Evolutionary conservation across 2,888 invertebrate genomes (phyloP), one percentile per base, ranked within the genome.

Genomic region (Prosapia bicincta): DNA sequence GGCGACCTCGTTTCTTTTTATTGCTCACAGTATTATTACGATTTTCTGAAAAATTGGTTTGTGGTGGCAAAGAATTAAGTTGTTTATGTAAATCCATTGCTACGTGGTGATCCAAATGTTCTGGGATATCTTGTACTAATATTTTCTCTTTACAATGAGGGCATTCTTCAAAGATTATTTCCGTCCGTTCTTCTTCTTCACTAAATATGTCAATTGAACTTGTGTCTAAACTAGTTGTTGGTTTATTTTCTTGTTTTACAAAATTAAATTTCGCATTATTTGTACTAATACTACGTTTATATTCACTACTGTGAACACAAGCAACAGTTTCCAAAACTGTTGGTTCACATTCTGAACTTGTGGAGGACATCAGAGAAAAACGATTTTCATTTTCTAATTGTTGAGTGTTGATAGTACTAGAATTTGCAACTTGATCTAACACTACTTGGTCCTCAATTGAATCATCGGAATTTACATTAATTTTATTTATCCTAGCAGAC

Each of bases 81-180:
- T 91, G 88, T 80, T 88, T 86, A 80, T 90, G 94, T 72, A 97
- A 84, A 82, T 91, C 91, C 82, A 91, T 89, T 5, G 97, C 97
- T 81, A 93, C 88, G 84, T 97, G 97, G 83, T 90, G 96, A 86
- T 97, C 97, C 81, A 88, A 85, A 85, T 97, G 97, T 82, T 94
- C 93, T 0, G 87, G 83, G 80, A 92, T 87, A 77, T 91, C 91
- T 78, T 88, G 87, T 3, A 88, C 80, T 13, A 87, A 83, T 72
- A 96, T 86, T 78, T 84, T 85, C 82, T 89, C 88, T 26, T 89
- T 87, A 85, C 96, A 97, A 82, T 92, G 89, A 0, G 86, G 81
- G 85, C 96, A 97, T 66, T 83, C 85, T 81, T 89, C 86, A 38
- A 28, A 75, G 38, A 85, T 85, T 1, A 24, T 20, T 26, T 9